Percentiles rank a stretch among this genome's conserved stretches.
Conservation (phyloP, 92 coral and sea anemone species). For the Umimayanthus kanabou region DNA sequence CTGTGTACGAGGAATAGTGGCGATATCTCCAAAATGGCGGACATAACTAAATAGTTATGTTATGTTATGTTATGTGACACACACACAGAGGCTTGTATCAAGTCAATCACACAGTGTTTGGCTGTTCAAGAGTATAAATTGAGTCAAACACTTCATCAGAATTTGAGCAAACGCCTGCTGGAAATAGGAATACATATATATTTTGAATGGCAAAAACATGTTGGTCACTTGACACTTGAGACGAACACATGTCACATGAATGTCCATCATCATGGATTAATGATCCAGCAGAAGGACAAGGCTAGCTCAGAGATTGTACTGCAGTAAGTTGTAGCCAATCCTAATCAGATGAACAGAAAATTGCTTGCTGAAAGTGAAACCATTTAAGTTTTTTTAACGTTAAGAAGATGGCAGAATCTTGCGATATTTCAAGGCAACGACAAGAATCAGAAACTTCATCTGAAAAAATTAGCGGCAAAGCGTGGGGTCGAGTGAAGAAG, state of each 20-base stretch:
- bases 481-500: slow-evolving; percentile 73
- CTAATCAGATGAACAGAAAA: no score
- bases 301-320: not conserved
- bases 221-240: no score
- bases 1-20: not conserved
- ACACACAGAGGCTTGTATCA: not conserved
- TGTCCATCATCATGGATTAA: no score
- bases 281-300: no score
- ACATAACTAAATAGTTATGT: not conserved
- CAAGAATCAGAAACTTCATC: slow-evolving; percentile 15
- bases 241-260: no score
- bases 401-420: slow-evolving; percentile 19
- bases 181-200: no score
- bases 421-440: not conserved
- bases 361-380: not conserved
- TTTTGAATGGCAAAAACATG: no score
- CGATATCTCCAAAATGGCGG: slow-evolving; percentile 14
- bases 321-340: not conserved
- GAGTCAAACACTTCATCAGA: not conserved
- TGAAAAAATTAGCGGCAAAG: slow-evolving; percentile 66
- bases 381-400: not conserved
- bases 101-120: not conserved
- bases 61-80: not conserved
- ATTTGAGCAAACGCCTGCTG: no score
- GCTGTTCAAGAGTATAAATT: not conserved